Base-by-base conservation (phyloP, 2,797 vertebrate genomes). In the Apogon talboti region DNA sequence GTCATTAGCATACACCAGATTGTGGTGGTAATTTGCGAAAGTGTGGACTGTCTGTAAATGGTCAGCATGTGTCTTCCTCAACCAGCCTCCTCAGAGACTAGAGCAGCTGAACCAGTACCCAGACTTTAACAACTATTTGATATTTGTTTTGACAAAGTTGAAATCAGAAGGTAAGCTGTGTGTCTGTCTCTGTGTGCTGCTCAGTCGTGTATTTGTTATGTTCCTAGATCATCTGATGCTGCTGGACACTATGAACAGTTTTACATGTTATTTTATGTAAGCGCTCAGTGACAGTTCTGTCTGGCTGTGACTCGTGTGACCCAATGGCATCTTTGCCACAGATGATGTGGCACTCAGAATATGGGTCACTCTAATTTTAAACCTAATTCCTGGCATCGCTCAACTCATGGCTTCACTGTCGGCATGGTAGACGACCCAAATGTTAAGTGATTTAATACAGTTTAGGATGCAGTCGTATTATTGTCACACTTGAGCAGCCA, bases 71-170 rank as follows among this genome's bases (percentile, higher is more conserved):
- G 40, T 87, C 84, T 74, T 95, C 95, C 95, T 97, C 94, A 95
- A 95, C 92, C 74, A 55, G 64, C 62, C 81, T 87, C 58, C 63
- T 71, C 93, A 92, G 97, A 97, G 98, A 97, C 94, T 99, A 57
- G 97, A 99, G 89, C 97, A 99, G 92, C 94, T 99, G 65, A 99
- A 98, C 93, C 97, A 99, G 81, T 99, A 94, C 85, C 96, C 97
- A 66, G 98, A 99, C 93, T 99, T 99, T 80, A 99, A 99, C 94
- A 99, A 97, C 93, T 99, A 99, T 81, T 85, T 99, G 90, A 99
- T 99, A 91, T 99, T 99, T 88, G 96, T 99, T 80, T 92, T 99
- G 75, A 98, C 97, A 0, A 99, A 98, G 86, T 89, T 99, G 78
- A 99, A 98, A 91, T 97, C 97, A 43, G 98, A 98, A 97, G 98